These are phyloP conservation scores for Pseudomugil tenellus DNA, from an alignment of 2,797 vertebrate species.

Conservation along the genomic window DNA sequence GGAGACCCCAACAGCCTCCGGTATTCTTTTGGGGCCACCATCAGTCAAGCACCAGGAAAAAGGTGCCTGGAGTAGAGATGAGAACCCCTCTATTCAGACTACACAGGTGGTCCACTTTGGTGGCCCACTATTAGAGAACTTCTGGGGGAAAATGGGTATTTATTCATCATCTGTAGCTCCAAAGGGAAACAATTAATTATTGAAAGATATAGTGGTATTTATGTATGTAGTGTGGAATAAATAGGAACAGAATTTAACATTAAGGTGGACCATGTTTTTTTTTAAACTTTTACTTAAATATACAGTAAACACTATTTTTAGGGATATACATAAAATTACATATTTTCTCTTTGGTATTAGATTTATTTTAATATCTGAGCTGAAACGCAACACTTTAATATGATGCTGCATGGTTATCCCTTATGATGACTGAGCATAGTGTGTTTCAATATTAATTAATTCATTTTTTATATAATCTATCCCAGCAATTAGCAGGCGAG, in stretches of 20 bases:
- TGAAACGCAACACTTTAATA: neutral
- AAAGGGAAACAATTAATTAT: constrained; percentile 36
- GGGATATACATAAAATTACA: neutral
- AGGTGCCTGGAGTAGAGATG: constrained; percentile 64
- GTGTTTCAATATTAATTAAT: too few relatives aligned
- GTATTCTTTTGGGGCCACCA: constrained; percentile 73
- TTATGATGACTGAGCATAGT: neutral
- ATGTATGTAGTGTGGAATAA: constrained; percentile 3
- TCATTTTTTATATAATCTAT: too few relatives aligned
- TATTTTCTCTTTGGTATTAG: neutral
- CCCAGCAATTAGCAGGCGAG: too few relatives aligned
- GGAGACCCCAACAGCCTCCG: constrained; percentile 55
- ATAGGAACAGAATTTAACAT: neutral
- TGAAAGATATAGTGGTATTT: neutral
- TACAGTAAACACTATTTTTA: neutral
- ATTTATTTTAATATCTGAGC: neutral
- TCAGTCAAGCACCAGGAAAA: constrained; percentile 57
- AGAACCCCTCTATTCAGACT: constrained; percentile 68
- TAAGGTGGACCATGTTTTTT: neutral
- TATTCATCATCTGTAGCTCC: constrained; percentile 17
- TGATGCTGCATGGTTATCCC: neutral
- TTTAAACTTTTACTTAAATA: neutral
- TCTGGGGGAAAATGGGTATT: constrained; percentile 34
- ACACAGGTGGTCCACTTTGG: constrained; percentile 85
- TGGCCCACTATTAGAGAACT: constrained; percentile 68